Conservation (phyloP, 2,797 vertebrate species). For the Catharus ustulatus region DNA sequence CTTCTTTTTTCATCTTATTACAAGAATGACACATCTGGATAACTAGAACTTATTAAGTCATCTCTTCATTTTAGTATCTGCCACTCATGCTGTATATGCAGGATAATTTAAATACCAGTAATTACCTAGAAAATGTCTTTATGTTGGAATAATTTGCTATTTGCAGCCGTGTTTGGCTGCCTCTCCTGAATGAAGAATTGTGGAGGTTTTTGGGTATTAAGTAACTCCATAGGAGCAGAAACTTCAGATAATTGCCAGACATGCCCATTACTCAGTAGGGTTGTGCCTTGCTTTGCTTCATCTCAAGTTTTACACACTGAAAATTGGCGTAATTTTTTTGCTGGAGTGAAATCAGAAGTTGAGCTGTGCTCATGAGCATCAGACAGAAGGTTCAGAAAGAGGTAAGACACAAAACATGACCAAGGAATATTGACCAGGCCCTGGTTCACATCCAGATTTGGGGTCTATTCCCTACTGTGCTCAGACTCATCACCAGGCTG, state of each 20-base stretch:
- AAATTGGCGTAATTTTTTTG: background rate
- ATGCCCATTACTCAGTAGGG: background rate
- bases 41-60: constrained; percentile 17
- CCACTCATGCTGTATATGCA: background rate
- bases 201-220: background rate
- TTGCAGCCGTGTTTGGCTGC: background rate
- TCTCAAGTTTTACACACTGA: background rate
- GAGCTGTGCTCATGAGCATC: background rate
- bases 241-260: background rate
- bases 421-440: background rate
- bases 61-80: constrained; percentile 28
- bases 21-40: constrained; percentile 1
- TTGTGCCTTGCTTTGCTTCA: background rate
- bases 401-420: background rate
- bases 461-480: background rate
- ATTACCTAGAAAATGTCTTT: constrained; percentile 8
- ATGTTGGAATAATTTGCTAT: background rate
- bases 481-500: background rate
- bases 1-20: background rate
- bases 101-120: constrained; percentile 25
- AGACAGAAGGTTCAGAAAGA: background rate
- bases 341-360: background rate
- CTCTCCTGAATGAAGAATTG: background rate
- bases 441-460: background rate
- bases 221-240: background rate